phyloP scores from a whole-genome alignment of 2,797 vertebrate species.

The Cynodonichthys magdalenae region DNA sequence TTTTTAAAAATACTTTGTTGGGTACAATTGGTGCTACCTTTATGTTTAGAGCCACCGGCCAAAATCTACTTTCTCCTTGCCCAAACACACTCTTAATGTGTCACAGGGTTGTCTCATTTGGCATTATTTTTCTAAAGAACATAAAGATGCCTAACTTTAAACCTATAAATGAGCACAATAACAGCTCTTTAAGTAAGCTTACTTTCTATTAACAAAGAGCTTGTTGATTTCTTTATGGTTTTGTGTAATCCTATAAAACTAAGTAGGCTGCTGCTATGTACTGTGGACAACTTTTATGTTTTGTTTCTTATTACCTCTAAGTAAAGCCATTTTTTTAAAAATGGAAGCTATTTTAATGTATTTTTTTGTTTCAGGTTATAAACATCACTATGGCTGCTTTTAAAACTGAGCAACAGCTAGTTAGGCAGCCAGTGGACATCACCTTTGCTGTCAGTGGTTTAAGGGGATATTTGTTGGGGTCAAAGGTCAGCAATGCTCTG shows the following conservation, averaged over 20 bases:
- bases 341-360: not conserved
- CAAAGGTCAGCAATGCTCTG: conserved; percentile 89
- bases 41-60: not conserved
- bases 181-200: too few relatives aligned
- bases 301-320: not conserved
- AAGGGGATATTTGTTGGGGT: conserved; percentile 85
- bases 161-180: too few relatives aligned
- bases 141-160: too few relatives aligned
- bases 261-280: not conserved
- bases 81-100: too few relatives aligned
- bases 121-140: too few relatives aligned
- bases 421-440: conserved; percentile 88
- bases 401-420: conserved; percentile 45
- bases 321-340: not conserved
- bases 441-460: conserved; percentile 85
- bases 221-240: not conserved
- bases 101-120: too few relatives aligned
- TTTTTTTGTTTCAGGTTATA: conserved; percentile 82
- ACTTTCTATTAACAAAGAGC: too few relatives aligned
- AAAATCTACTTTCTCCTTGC: not conserved
- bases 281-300: not conserved
- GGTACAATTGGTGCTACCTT: not conserved
- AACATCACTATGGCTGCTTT: conserved; percentile 86
- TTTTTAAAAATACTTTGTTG: not conserved
- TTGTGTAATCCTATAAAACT: not conserved